phyloP scores from a whole-genome alignment of 2,797 vertebrate species.

The Lagocephalus sceleratus region DNA sequence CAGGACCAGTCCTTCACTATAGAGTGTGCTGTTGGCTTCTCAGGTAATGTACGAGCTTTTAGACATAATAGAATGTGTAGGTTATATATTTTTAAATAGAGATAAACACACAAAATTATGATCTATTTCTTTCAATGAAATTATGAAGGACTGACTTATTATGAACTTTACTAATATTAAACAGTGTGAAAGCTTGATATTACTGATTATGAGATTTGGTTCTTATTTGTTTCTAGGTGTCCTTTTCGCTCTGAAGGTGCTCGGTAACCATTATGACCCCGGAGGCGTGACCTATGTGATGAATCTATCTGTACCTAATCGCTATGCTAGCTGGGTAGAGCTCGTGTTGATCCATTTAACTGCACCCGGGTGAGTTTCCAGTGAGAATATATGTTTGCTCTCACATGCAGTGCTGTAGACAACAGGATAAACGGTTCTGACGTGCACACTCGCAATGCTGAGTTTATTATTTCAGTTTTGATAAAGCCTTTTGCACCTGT shows the following conservation, averaged over 20 bases:
- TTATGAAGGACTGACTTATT: background rate
- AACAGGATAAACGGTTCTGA: background rate
- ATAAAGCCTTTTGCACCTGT: background rate
- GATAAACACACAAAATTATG: background rate
- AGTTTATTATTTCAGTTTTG: background rate
- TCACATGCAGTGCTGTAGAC: background rate
- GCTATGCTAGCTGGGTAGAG: conserved; percentile 90
- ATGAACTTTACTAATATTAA: background rate
- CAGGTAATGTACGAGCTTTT: conserved; percentile 73
- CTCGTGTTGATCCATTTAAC: conserved; percentile 88
- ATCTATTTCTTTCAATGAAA: background rate
- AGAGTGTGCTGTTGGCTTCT: conserved; percentile 91
- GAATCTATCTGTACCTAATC: conserved; percentile 81
- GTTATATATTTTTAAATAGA: background rate
- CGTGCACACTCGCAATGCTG: background rate
- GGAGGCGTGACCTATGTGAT: conserved; percentile 80
- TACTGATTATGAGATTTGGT: background rate
- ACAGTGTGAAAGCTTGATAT: background rate
- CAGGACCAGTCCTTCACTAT: conserved; percentile 76
- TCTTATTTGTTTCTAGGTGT: conserved; percentile 79
- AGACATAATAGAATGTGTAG: too few relatives aligned
- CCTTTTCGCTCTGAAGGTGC: conserved; percentile 93
- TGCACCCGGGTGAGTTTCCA: conserved; percentile 83
- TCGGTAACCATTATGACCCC: conserved; percentile 87
- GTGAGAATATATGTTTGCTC: background rate